Base-by-base conservation (phyloP, 2,113 vertebrate species). In the Ophthalmolycus amberensis region DNA sequence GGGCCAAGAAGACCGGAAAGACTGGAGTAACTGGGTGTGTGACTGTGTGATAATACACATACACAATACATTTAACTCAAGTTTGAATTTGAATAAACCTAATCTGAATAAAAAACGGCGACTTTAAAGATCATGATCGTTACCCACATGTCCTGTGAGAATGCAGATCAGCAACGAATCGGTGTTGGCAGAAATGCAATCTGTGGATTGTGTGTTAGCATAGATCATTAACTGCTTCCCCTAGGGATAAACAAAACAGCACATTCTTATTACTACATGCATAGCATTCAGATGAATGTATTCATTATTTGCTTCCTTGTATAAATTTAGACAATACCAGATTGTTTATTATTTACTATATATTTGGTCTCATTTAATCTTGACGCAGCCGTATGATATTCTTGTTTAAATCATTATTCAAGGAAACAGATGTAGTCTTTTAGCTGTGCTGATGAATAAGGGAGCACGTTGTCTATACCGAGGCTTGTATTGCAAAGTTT, bases 201-300 rank as follows among this genome's bases (percentile, higher is more conserved):
- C 48, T 79, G 65, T 52, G 54, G 54, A 80, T 77, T 75, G 4
- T 83, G 72, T 48, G 27, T 80, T 77, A 44, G 74, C 59, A 77
- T 38, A 79, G 67, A 85, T 84, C 87, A 89, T 89, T 84, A 89
- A 75, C 65, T 72, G 46, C 59, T 71, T 48, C 66, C 77, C 87
- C 74, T 56, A 0, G 80, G 71, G 65, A 71, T 81, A 71, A 86
- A 77, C 59, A 74, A 73, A 83, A 85, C 74, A 59, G 50, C 40
- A 73, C 50, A 71, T 71, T 63, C 27, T 54, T 73, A 75, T 73
- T 68, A 70, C 29, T 64, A 59, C 56, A 64, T 65, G 63, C 48
- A 48, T n/a, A 27, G 27, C 65, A 67, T 34, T 29, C 50, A 71
- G n/a, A 86, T 76, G 44, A 63, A 40, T 48, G 3, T 63, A 29